These are phyloP conservation scores for Meganola albula DNA, from an alignment of 2,888 invertebrate species.

Conservation along the genomic window DNA sequence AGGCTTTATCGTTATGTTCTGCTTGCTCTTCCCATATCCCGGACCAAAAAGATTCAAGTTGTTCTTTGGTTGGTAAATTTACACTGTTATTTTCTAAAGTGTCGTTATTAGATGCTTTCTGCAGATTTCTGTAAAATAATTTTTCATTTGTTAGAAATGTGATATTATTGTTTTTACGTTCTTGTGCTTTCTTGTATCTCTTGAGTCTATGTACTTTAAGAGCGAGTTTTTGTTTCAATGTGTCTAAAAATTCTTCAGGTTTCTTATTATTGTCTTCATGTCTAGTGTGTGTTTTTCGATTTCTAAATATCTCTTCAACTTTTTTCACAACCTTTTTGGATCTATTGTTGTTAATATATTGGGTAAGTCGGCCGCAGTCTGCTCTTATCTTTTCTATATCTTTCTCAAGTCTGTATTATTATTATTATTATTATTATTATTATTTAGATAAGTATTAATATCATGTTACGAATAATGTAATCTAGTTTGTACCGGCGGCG, in stretches of 20 bases:
- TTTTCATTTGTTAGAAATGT: conserved; percentile 3
- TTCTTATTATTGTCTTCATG: conserved; percentile 2
- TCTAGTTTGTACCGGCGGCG: too few relatives aligned
- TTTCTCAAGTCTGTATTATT: conserved; percentile 3
- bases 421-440: conserved; percentile 1
- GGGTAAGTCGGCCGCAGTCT: background rate
- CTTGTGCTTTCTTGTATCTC: conserved; percentile 7
- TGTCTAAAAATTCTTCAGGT: conserved; percentile 1
- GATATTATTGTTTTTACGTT: conserved; percentile 4
- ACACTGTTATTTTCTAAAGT: background rate
- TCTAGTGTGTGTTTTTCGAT: conserved; percentile 1
- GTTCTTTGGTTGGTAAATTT: background rate
- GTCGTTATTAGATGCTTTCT: background rate
- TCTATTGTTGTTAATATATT: conserved; percentile 1
- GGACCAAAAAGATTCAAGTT: too few relatives aligned
- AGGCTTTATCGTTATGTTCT: conserved; percentile 2
- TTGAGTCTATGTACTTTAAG: conserved; percentile 4
- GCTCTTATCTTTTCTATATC: conserved; percentile 1
- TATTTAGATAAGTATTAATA: too few relatives aligned
- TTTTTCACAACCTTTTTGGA: background rate
- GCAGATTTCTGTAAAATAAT: conserved; percentile 1
- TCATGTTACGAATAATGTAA: too few relatives aligned
- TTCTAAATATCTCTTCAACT: conserved; percentile 3
- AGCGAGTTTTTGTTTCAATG: conserved; percentile 6
- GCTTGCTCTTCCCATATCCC: too few relatives aligned